Percentiles rank a stretch among this genome's conserved stretches.
Conservation (phyloP, 2,113 vertebrate genomes). For the Perca fluviatilis region DNA sequence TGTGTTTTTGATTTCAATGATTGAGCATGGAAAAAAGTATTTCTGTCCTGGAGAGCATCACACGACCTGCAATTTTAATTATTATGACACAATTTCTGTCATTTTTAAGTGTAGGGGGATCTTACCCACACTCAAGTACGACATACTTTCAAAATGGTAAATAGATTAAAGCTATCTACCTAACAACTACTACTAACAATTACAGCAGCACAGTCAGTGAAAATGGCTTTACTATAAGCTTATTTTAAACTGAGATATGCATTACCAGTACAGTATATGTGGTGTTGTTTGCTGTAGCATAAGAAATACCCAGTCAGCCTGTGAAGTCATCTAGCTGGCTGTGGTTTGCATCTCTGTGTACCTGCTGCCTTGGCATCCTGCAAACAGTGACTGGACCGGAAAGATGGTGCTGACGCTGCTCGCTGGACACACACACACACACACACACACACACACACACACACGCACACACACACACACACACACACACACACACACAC, state of each 20-base stretch:
- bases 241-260: slow-evolving; percentile 1
- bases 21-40: background rate
- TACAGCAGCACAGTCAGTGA: background rate
- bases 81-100: background rate
- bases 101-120: background rate
- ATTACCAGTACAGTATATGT: background rate
- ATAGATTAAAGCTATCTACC: background rate
- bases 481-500: slow-evolving; percentile 27
- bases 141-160: background rate
- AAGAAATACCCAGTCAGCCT: slow-evolving; percentile 36
- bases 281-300: slow-evolving; percentile 39
- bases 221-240: background rate
- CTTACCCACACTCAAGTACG: background rate
- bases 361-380: slow-evolving; percentile 59
- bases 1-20: background rate
- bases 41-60: background rate
- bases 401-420: slow-evolving; percentile 67
- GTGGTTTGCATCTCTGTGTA: slow-evolving; percentile 37
- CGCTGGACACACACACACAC: slow-evolving; percentile 30
- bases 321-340: slow-evolving; percentile 45
- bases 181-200: background rate
- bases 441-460: slow-evolving; percentile 20
- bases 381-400: slow-evolving; percentile 58
- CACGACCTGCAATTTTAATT: background rate
- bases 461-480: slow-evolving; percentile 34